These are phyloP conservation scores for Lordiphosa collinella DNA, from an alignment of 1,140 invertebrate genomes.

Conservation along the genomic window DNA sequence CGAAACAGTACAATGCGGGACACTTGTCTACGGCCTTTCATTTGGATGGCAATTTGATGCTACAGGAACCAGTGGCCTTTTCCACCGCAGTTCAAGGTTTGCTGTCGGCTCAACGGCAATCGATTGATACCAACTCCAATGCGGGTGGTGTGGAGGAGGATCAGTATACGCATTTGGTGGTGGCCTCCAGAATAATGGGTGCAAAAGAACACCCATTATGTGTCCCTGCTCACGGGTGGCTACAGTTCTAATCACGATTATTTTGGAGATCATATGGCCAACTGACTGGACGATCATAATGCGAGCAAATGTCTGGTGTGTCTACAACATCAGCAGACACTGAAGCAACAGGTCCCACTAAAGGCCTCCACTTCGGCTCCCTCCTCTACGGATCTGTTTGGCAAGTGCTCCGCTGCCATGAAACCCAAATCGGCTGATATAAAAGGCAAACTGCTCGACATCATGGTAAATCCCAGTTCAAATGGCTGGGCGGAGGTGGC, in stretches of 20 bases:
- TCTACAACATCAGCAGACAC: slow-evolving; percentile 67
- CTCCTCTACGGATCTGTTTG: slow-evolving; percentile 85
- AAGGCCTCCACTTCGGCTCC: slow-evolving; percentile 56
- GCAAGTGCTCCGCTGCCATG: slow-evolving; percentile 89
- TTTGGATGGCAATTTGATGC: slow-evolving; percentile 97
- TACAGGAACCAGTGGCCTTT: slow-evolving; percentile 97
- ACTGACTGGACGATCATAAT: slow-evolving; percentile 91
- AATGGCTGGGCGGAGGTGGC: slow-evolving; percentile 28
- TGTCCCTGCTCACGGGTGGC: slow-evolving; percentile 95
- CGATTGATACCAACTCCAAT: slow-evolving; percentile 91
- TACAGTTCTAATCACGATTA: slow-evolving; percentile 94
- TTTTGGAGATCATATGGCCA: slow-evolving; percentile 88
- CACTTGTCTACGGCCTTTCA: slow-evolving; percentile 98
- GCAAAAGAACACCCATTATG: slow-evolving; percentile 95
- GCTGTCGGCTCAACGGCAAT: slow-evolving; percentile 93
- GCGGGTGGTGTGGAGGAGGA: slow-evolving; percentile 97
- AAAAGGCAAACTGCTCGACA: slow-evolving; percentile 95
- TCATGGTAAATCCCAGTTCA: slow-evolving; percentile 91
- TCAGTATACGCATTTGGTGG: slow-evolving; percentile 98
- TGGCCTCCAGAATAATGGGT: slow-evolving; percentile 98
- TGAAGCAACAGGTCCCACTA: slow-evolving; percentile 22
- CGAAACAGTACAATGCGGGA: slow-evolving; percentile 97
- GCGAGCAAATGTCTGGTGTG: slow-evolving; percentile 89
- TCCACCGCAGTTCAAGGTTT: slow-evolving; percentile 96
- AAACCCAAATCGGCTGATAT: slow-evolving; percentile 95